Evolutionary conservation across 1,140 invertebrate species (phyloP).

Genomic region (Pectinophora gossypiella): DNA sequence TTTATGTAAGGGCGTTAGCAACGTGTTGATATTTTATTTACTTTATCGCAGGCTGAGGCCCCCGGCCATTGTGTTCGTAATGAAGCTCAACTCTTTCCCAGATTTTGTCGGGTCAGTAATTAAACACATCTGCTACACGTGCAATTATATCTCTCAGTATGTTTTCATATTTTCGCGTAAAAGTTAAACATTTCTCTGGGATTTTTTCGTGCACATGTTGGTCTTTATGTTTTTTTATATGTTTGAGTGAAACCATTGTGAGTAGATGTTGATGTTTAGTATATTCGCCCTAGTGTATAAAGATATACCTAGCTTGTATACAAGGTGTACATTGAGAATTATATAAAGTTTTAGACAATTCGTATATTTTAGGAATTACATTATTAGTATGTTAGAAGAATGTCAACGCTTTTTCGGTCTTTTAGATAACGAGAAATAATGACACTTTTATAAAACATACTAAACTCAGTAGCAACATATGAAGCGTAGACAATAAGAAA

Average conservation of each 20-base stretch:
- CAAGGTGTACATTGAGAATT: too few species aligned
- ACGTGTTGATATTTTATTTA: constrained; percentile 67
- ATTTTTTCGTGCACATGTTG: constrained; percentile 23
- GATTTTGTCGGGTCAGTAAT: constrained; percentile 65
- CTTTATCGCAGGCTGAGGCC: constrained; percentile 42
- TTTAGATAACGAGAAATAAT: too few species aligned
- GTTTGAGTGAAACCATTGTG: background rate
- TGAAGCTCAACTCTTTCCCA: constrained; percentile 54
- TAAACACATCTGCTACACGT: constrained; percentile 65
- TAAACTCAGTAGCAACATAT: too few species aligned
- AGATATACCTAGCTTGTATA: too few species aligned
- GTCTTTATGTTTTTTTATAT: constrained; percentile 19
- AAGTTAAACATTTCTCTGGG: constrained; percentile 26
- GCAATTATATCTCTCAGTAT: constrained; percentile 45
- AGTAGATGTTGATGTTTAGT: too few species aligned
- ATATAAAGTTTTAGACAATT: too few species aligned
- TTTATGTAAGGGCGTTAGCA: constrained; percentile 43
- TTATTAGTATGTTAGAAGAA: too few species aligned
- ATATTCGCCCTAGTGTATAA: too few species aligned
- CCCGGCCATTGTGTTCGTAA: constrained; percentile 44
- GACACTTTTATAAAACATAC: too few species aligned
- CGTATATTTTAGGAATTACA: too few species aligned
- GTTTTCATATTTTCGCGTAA: constrained; percentile 43
- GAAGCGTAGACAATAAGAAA: too few species aligned
- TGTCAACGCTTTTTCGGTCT: too few species aligned